These are phyloP conservation scores for Stichodactyla helianthus DNA, from an alignment of 64 coral and sea anemone species.

Conservation along the genomic window DNA sequence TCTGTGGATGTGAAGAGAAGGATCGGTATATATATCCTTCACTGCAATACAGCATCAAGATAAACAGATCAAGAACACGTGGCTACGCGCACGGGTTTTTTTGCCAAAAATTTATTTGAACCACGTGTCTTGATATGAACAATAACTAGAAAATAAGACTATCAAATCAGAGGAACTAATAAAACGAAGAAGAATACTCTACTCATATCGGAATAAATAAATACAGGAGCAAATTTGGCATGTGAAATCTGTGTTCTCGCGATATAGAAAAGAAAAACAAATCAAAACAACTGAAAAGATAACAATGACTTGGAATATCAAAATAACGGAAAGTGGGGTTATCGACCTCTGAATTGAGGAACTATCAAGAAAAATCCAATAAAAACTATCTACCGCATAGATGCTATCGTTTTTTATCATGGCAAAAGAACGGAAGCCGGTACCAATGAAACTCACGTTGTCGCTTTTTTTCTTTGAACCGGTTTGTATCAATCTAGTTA, in stretches of 20 bases:
- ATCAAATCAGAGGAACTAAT: not conserved
- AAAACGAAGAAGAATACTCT: not conserved
- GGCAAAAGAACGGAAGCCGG: not conserved
- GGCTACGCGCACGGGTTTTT: not conserved
- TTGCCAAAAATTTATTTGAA: not conserved
- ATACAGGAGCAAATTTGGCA: not conserved
- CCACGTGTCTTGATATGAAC: not conserved
- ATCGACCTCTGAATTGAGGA: not conserved
- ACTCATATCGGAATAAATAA: not conserved
- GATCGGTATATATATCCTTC: not conserved
- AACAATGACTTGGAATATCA: not conserved
- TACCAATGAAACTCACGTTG: not conserved
- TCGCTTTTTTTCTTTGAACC: not conserved
- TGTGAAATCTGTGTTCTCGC: not conserved
- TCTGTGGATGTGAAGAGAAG: not conserved
- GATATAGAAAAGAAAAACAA: too few species aligned
- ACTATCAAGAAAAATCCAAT: conserved; percentile 3
- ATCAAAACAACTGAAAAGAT: not conserved
- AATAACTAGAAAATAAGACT: not conserved
- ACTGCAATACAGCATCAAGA: not conserved
- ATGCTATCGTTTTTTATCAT: not conserved
- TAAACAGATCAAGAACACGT: not conserved
- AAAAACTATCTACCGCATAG: not conserved
- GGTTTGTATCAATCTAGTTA: too few species aligned
- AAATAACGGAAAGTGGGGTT: not conserved